phyloP scores from a whole-genome alignment of 2,113 vertebrate species.

The Tragelaphus strepsiceros region DNA sequence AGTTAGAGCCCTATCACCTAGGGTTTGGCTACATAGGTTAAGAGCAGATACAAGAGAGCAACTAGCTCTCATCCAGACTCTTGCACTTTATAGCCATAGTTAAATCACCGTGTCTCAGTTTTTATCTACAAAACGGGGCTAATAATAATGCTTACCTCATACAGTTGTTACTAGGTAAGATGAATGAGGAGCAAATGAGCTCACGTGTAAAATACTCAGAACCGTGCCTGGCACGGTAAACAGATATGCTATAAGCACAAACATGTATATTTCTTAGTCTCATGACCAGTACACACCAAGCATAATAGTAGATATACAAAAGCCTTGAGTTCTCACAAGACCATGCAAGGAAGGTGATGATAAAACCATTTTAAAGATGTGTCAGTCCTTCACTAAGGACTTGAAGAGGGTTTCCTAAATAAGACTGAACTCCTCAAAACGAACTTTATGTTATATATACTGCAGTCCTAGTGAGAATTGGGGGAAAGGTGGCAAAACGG shows the following conservation, averaged over 20 bases:
- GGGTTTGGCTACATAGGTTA: neutral
- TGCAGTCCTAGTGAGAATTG: neutral
- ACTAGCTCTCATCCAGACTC: neutral
- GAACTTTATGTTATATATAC: neutral
- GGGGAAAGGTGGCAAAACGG: neutral
- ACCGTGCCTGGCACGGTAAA: neutral
- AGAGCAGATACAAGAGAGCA: neutral
- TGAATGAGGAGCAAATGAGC: neutral
- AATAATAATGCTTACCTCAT: neutral
- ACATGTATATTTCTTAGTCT: neutral
- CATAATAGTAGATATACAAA: neutral
- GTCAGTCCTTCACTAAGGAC: neutral
- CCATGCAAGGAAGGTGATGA: neutral
- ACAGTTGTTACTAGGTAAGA: neutral
- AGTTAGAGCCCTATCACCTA: neutral
- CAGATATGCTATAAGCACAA: neutral
- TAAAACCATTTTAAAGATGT: neutral
- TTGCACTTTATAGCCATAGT: neutral
- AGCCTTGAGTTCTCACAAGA: neutral
- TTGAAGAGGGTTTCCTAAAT: neutral
- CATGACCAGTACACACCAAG: neutral
- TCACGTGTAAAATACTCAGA: neutral
- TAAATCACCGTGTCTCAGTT: neutral
- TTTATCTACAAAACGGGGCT: neutral
- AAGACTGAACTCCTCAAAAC: neutral